Conservation (phyloP, 2,888 invertebrate genomes). For the Sinotaia quadrata region DNA sequence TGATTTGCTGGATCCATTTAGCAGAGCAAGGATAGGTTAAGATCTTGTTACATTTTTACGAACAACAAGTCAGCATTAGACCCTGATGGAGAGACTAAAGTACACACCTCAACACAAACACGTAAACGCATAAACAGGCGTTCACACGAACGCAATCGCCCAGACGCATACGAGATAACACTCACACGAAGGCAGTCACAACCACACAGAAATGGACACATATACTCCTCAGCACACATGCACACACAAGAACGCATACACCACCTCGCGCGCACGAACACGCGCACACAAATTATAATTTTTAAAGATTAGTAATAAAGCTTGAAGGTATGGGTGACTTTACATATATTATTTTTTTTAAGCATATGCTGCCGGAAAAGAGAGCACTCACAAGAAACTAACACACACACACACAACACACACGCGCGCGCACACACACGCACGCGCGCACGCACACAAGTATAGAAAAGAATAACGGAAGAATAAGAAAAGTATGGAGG, state of each 20-base stretch:
- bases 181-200: constrained; percentile 7
- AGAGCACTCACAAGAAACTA: neutral
- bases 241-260: neutral
- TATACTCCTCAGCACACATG: neutral
- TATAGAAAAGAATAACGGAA: neutral
- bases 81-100: neutral
- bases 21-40: no score
- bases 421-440: constrained; percentile 4
- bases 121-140: neutral
- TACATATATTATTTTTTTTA: no score
- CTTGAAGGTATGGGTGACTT: no score
- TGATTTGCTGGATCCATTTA: no score
- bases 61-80: neutral
- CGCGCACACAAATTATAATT: neutral
- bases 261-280: neutral
- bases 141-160: neutral
- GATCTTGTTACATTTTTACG: no score
- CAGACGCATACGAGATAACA: neutral
- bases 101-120: neutral
- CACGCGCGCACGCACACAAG: neutral
- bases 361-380: no score
- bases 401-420: constrained; percentile 15
- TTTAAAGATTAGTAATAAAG: no score
- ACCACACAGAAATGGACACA: neutral
- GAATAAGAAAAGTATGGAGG: neutral